Evolutionary conservation across 2,888 invertebrate species (phyloP).

Genomic region (Brassicogethes aeneus): DNA sequence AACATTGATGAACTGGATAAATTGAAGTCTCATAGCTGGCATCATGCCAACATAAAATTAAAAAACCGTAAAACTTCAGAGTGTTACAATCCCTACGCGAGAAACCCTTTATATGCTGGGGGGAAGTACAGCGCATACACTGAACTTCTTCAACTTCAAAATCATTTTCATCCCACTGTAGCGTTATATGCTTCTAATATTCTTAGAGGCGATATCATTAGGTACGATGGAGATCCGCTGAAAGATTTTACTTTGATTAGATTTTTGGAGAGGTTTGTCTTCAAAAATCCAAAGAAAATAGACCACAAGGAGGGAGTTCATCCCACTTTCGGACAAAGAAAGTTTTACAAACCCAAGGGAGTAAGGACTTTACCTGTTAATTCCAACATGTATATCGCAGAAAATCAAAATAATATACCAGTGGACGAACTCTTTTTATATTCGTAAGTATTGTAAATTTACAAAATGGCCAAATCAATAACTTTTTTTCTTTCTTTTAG

Average conservation of each 20-base stretch:
- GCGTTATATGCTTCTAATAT: conserved; percentile 77
- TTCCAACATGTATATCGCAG: conserved; percentile 59
- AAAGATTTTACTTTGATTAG: conserved; percentile 84
- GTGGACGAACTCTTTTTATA: conserved; percentile 85
- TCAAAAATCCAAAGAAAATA: conserved; percentile 79
- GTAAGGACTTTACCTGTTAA: conserved; percentile 63
- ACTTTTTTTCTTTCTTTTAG: conserved; percentile 36
- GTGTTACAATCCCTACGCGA: conserved; percentile 60
- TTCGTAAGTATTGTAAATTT: conserved; percentile 30
- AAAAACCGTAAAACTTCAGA: too few relatives aligned
- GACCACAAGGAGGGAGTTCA: conserved; percentile 50
- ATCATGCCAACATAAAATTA: conserved; percentile 28
- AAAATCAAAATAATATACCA: conserved; percentile 65
- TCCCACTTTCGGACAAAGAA: conserved; percentile 55
- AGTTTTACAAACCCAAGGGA: conserved; percentile 63
- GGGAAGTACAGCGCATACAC: conserved; percentile 61
- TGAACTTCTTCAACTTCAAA: conserved; percentile 63
- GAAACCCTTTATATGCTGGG: conserved; percentile 82
- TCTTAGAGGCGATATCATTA: conserved; percentile 62
- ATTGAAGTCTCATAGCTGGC: conserved; percentile 26
- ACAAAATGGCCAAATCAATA: too few relatives aligned
- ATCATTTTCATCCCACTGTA: conserved; percentile 89
- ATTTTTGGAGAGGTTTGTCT: conserved; percentile 92
- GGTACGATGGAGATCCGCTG: conserved; percentile 88
- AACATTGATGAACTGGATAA: conserved; percentile 22